These are phyloP conservation scores for Coracias cyanogaster DNA, from an alignment of 2,797 vertebrate genomes.

Conservation along the genomic window DNA sequence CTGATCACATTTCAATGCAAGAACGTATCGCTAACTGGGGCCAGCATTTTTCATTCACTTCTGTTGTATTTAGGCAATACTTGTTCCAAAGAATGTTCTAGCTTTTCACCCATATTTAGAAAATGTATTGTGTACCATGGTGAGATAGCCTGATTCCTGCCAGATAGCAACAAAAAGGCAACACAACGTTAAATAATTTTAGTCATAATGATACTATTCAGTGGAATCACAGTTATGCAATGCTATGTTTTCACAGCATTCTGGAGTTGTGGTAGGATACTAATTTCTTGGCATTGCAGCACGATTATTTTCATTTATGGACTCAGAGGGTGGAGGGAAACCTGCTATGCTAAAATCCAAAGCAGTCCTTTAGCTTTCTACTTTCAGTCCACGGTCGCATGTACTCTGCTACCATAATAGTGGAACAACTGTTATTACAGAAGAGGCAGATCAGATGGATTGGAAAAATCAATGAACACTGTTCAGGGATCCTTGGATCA, in stretches of 20 bases:
- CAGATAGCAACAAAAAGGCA: slow-evolving; percentile 61
- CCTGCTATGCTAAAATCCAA: not conserved
- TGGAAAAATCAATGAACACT: not conserved
- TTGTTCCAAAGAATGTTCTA: slow-evolving; percentile 52
- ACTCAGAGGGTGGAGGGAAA: not conserved
- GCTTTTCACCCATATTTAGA: slow-evolving; percentile 65
- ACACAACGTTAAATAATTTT: slow-evolving; percentile 59
- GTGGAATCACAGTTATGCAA: slow-evolving; percentile 17
- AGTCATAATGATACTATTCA: slow-evolving; percentile 42
- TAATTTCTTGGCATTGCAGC: slow-evolving; percentile 38
- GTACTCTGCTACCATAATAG: not conserved
- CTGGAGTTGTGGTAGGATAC: not conserved
- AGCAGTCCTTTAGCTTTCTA: not conserved
- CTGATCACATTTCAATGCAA: slow-evolving; percentile 56
- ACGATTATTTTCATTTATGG: slow-evolving; percentile 38
- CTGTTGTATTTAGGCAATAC: slow-evolving; percentile 36
- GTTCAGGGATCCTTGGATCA: not conserved
- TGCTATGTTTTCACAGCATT: slow-evolving; percentile 6
- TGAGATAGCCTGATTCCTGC: slow-evolving; percentile 46
- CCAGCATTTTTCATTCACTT: slow-evolving; percentile 66
- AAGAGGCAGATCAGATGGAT: not conserved
- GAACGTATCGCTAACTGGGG: slow-evolving; percentile 60
- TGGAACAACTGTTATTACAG: not conserved
- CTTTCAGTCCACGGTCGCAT: not conserved
- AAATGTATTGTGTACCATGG: slow-evolving; percentile 46